Conservation (phyloP, 2,888 invertebrate genomes). For the Netelia inedita region DNA sequence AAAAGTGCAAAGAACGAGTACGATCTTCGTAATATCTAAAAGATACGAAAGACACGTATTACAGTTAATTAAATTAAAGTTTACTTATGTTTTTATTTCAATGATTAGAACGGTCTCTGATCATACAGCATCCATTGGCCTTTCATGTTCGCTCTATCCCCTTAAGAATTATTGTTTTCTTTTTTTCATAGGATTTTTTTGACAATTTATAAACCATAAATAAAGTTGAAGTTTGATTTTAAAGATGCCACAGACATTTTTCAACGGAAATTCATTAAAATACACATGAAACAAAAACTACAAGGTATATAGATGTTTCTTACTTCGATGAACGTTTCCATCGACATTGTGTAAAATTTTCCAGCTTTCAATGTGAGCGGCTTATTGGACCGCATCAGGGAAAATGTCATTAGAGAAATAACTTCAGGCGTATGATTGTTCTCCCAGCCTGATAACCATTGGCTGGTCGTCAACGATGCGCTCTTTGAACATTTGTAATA, state of each 20-base stretch:
- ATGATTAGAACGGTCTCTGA: too few species aligned
- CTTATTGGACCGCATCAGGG: slow-evolving; percentile 73
- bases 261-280: too few species aligned
- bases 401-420: slow-evolving; percentile 69
- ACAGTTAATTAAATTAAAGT: background rate
- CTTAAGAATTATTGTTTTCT: too few species aligned
- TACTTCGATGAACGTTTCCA: slow-evolving; percentile 77
- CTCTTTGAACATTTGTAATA: slow-evolving; percentile 49
- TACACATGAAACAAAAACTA: too few species aligned
- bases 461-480: slow-evolving; percentile 65
- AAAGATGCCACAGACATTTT: too few species aligned
- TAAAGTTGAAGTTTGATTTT: too few species aligned
- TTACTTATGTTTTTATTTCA: too few species aligned
- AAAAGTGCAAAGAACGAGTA: slow-evolving; percentile 77
- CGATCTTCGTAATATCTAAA: slow-evolving; percentile 75
- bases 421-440: slow-evolving; percentile 58
- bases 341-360: slow-evolving; percentile 74
- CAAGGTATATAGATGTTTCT: background rate
- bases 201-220: too few species aligned
- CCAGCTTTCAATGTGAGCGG: slow-evolving; percentile 75
- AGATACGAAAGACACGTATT: background rate
- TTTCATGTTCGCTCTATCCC: too few species aligned
- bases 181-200: too few species aligned
- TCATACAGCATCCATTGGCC: too few species aligned
- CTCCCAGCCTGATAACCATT: slow-evolving; percentile 78